phyloP scores from a whole-genome alignment of 2,113 vertebrate genomes.

The Fulica atra region DNA sequence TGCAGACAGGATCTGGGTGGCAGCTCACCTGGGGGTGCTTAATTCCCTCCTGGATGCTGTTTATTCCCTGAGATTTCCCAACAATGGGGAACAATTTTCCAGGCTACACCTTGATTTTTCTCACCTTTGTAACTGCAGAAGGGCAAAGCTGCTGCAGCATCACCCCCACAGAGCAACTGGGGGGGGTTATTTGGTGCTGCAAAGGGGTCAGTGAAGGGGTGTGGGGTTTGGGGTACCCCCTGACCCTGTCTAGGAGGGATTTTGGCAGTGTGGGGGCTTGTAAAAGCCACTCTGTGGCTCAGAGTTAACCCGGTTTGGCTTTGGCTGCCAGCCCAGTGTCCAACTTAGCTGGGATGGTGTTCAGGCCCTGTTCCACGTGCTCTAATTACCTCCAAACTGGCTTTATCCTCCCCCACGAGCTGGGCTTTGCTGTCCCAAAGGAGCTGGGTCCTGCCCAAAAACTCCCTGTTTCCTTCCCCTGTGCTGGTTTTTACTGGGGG shows the following conservation, averaged over 20 bases:
- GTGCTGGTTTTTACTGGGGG: neutral
- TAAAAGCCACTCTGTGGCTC: neutral
- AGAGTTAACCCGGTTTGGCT: neutral
- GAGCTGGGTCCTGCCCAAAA: neutral
- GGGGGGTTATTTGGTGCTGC: fast-evolving
- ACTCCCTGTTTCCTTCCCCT: fast-evolving
- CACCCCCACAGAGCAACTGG: fast-evolving
- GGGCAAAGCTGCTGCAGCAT: neutral
- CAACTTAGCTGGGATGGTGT: neutral
- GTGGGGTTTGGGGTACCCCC: neutral
- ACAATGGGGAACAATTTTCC: fast-evolving
- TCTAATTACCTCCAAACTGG: neutral
- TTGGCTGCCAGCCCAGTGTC: neutral
- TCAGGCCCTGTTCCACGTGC: fast-evolving
- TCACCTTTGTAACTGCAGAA: neutral
- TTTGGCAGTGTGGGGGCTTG: neutral
- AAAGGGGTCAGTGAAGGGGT: neutral
- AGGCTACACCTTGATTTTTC: neutral
- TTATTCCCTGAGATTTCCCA: neutral
- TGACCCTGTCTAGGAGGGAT: neutral
- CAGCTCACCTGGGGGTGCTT: neutral
- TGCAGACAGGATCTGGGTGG: neutral
- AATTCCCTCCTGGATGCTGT: neutral
- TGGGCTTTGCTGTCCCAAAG: neutral
- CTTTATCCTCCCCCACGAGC: neutral